These are phyloP conservation scores for Meiosimyza decipiens DNA, from an alignment of 2,888 invertebrate species.

Conservation along the genomic window DNA sequence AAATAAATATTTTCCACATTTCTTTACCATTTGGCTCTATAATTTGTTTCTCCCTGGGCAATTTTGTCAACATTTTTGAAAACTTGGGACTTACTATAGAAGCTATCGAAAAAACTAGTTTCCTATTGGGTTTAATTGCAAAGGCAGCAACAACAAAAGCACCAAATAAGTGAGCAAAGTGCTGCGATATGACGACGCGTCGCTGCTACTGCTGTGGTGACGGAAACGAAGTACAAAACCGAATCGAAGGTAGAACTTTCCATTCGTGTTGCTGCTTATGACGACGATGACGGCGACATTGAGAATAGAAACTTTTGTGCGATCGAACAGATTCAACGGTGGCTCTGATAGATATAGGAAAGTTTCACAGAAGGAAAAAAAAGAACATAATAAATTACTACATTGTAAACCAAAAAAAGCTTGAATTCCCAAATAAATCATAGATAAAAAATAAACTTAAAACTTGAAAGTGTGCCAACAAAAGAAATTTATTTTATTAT, in stretches of 20 bases:
- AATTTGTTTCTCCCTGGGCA: too few relatives aligned
- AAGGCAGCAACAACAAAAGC: neutral
- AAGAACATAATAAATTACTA: constrained; percentile 18
- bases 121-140: too few relatives aligned
- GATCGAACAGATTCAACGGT: constrained; percentile 52
- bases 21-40: too few relatives aligned
- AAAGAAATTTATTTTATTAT: constrained; percentile 34
- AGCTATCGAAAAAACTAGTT: neutral
- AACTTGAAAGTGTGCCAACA: neutral
- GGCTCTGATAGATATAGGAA: constrained; percentile 2
- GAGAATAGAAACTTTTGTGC: constrained; percentile 60
- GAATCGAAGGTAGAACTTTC: constrained; percentile 56
- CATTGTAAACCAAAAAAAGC: constrained; percentile 24
- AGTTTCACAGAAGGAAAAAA: constrained; percentile 3
- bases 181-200: neutral
- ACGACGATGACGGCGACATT: constrained; percentile 55
- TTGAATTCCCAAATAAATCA: constrained; percentile 8
- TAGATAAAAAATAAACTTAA: constrained; percentile 21
- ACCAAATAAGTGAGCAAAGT: neutral
- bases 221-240: constrained; percentile 16
- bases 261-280: constrained; percentile 50
- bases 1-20: too few relatives aligned
- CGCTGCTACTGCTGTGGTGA: neutral
- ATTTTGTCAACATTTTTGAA: too few relatives aligned
- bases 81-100: too few relatives aligned